Evolutionary conservation across 2,797 vertebrate species (phyloP).

Genomic region (Cirrhinus mrigala): DNA sequence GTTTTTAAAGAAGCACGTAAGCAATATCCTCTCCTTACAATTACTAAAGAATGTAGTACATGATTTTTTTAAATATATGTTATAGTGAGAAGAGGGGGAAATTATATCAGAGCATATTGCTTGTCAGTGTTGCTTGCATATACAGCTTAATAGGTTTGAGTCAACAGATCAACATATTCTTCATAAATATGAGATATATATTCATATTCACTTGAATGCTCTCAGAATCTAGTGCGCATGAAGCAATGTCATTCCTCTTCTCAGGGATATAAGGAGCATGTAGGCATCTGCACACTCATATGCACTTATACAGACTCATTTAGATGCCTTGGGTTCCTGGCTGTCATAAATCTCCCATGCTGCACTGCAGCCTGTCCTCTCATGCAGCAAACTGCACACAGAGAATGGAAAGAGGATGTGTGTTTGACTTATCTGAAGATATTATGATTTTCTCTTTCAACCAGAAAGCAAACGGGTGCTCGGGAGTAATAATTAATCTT

Average conservation of each 20-base stretch:
- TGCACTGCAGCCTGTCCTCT: slow-evolving; percentile 83
- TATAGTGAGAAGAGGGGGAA: background rate
- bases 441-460: background rate
- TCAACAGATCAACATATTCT: background rate
- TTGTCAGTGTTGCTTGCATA: background rate
- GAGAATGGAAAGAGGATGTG: slow-evolving; percentile 40
- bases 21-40: background rate
- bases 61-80: background rate
- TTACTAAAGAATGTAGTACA: background rate
- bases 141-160: background rate
- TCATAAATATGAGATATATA: background rate
- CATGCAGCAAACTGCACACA: slow-evolving; percentile 86
- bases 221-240: background rate
- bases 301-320: slow-evolving; percentile 41
- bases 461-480: background rate
- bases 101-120: background rate
- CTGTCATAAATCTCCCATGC: slow-evolving; percentile 87
- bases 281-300: slow-evolving; percentile 4
- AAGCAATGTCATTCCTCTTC: slow-evolving; percentile 31
- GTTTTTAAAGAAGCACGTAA: background rate
- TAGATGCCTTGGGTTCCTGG: slow-evolving; percentile 28
- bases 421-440: slow-evolving; percentile 33
- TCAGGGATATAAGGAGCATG: slow-evolving; percentile 11
- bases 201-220: background rate
- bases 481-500: slow-evolving; percentile 5